Evolutionary conservation across 2,797 vertebrate genomes (phyloP), one percentile per base, ranked within the genome.

Genomic region (Sebastes jordani): DNA sequence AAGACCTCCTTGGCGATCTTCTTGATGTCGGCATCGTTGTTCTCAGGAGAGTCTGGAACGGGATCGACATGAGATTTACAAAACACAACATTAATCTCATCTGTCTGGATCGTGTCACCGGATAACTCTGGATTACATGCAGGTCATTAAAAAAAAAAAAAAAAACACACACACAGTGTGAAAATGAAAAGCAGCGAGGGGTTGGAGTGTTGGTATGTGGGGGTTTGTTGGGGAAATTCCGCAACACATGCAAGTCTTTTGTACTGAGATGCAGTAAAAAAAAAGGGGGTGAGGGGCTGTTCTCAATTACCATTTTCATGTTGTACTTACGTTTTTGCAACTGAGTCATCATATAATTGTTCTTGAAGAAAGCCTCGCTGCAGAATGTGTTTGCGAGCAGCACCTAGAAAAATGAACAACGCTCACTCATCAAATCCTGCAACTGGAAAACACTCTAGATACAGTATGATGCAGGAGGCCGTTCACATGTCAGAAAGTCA

Each of bases 351-450:
- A 90, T 62, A 81, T 96, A 97, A 94, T 97, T 97, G 88, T 99
- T 99, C 94, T 96, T 96, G 92, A 96, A 96, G 91, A 92, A 96
- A 0, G 96, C 96, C 2, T 98, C 97, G 0, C 63, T 85, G 90
- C 98, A 99, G 95, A 99, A 99, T 5, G 96, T 97, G 93, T 97
- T 98, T 68, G 98, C 90, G 60, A 99, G 94, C 55, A 99, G 95
- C 88, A 98, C 95, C 98, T 99, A 89, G 18, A 85, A 71, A 67
- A 71, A 82, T 1, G 1, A 54, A 52, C 20, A 32, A 52, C 20
- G 49, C 16, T 11, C 25, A n/a, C 49, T 71, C 27, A 60, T 77
- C 2, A 83, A 20, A 54, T 25, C 60, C 38, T 68, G 63, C 61
- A 58, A 61, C 49, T 54, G 34, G 71, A 61, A 71, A 81, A 36